Percentiles rank a stretch among this genome's conserved stretches.
Evolutionary conservation across 2,113 vertebrate species (phyloP).

Genomic region (Nansenia antarctica): DNA sequence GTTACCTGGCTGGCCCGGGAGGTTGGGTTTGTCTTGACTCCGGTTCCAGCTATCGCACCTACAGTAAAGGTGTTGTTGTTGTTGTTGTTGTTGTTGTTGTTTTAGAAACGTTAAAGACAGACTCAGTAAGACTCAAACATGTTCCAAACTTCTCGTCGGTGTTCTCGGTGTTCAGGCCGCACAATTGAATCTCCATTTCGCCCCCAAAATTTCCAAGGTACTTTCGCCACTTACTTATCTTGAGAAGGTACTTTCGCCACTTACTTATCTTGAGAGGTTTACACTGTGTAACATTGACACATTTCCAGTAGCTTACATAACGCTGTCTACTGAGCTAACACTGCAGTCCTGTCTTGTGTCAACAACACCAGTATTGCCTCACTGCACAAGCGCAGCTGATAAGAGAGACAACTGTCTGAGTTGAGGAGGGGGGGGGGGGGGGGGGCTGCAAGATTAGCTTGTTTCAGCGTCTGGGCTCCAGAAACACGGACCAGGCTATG

Average conservation of each 20-base stretch:
- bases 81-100: too few species aligned
- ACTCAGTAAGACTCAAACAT: too few species aligned
- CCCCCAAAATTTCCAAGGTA: not conserved
- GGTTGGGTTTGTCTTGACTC: too few species aligned
- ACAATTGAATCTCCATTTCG: too few species aligned
- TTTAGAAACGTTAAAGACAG: too few species aligned
- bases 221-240: not conserved
- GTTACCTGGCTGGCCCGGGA: too few species aligned
- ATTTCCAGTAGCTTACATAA: constrained; percentile 25
- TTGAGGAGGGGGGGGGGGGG: too few species aligned
- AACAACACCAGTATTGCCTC: constrained; percentile 4
- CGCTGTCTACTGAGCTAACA: constrained; percentile 21
- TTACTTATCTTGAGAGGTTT: constrained; percentile 2
- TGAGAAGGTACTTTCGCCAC: not conserved
- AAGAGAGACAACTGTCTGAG: constrained; percentile 1
- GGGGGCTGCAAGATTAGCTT: not conserved
- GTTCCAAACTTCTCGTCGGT: too few species aligned
- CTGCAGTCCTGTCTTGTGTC: constrained; percentile 16
- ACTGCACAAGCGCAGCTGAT: not conserved
- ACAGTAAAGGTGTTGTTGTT: too few species aligned
- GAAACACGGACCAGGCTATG: too few species aligned
- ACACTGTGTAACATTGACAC: constrained; percentile 16
- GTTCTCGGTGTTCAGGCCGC: too few species aligned
- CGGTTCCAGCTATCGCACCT: too few species aligned
- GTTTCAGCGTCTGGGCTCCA: not conserved